These are phyloP conservation scores for Clusia tigrina DNA, from an alignment of 2,888 invertebrate genomes.

Conservation along the genomic window DNA sequence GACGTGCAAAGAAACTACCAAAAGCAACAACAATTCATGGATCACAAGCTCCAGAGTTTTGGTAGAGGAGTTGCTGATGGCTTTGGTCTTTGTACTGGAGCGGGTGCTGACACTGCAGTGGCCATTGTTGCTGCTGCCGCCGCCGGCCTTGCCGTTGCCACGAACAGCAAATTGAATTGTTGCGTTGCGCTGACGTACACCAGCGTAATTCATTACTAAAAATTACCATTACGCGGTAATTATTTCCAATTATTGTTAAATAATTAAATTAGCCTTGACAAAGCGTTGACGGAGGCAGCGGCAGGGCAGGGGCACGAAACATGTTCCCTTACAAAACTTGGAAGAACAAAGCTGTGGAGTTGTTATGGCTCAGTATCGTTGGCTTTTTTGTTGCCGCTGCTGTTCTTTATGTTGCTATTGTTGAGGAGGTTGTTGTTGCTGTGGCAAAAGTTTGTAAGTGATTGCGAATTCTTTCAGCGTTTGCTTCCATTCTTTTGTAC, in stretches of 20 bases:
- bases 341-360: no score
- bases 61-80: not conserved
- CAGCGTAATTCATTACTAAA: slow-evolving; percentile 3
- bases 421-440: no score
- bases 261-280: slow-evolving; percentile 13
- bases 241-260: slow-evolving; percentile 23
- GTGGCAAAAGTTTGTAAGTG: no score
- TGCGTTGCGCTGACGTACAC: not conserved
- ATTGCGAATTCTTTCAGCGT: no score
- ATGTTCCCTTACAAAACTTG: no score
- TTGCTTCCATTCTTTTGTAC: no score
- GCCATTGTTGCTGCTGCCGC: not conserved
- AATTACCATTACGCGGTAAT: slow-evolving; percentile 21
- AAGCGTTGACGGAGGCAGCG: not conserved
- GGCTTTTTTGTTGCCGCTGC: no score
- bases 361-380: no score
- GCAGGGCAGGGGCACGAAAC: not conserved
- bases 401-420: no score
- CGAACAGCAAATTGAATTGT: not conserved
- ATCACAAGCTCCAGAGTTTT: not conserved
- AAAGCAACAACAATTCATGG: not conserved
- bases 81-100: not conserved
- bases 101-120: not conserved
- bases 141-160: not conserved
- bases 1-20: no score